Conservation (phyloP, 2,888 invertebrate genomes). For the Eupsilia transversa region DNA sequence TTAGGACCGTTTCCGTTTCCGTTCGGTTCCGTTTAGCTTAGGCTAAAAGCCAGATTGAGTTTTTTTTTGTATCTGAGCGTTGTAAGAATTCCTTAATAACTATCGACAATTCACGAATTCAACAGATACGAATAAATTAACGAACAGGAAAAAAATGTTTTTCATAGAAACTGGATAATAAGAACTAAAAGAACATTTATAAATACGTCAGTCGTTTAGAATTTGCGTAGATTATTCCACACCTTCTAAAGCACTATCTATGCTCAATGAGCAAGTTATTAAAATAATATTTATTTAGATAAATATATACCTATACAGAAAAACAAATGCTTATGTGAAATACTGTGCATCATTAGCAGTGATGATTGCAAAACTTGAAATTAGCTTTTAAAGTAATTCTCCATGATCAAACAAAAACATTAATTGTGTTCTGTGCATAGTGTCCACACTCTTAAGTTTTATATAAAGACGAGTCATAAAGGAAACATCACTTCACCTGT, state of each 20-base stretch:
- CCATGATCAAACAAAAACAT: slow-evolving; percentile 11
- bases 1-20: no score
- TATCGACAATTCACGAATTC: background rate
- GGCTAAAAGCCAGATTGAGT: background rate
- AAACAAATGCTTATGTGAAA: background rate
- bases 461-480: slow-evolving; percentile 9
- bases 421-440: slow-evolving; percentile 1
- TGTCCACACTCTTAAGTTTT: background rate
- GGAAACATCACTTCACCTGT: slow-evolving; percentile 11
- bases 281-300: background rate
- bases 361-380: background rate
- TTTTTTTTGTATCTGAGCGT: background rate
- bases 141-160: background rate
- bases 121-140: background rate
- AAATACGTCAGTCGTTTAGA: background rate
- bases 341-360: background rate
- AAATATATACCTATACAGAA: background rate
- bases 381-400: slow-evolving; percentile 14
- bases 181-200: background rate
- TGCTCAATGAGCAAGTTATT: background rate
- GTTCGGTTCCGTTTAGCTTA: no score
- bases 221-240: background rate
- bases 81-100: background rate
- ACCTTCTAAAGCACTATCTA: background rate
- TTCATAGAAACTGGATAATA: background rate